Percentiles rank a stretch among this genome's conserved stretches.
Evolutionary conservation across 2,888 invertebrate genomes (phyloP).

Genomic region (Ptychoptera contaminata): DNA sequence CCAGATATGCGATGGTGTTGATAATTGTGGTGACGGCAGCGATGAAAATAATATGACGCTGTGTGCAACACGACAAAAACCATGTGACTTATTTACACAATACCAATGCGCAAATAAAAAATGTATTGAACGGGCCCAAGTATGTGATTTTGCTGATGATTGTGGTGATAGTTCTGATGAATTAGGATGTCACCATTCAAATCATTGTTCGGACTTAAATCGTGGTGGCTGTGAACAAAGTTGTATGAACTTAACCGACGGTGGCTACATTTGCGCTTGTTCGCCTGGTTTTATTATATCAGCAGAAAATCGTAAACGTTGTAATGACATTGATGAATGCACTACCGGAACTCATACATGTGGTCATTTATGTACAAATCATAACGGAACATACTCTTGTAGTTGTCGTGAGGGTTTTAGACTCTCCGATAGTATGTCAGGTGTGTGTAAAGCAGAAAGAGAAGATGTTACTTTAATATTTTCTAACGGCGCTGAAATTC

Average conservation of each 20-base stretch:
- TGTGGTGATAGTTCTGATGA: conserved; percentile 86
- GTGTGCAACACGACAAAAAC: conserved; percentile 57
- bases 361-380: conserved; percentile 82
- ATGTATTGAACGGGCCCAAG: conserved; percentile 61
- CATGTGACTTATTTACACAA: conserved; percentile 63
- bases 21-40: conserved; percentile 88
- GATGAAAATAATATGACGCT: conserved; percentile 92
- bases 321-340: conserved; percentile 85
- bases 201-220: conserved; percentile 38
- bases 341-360: conserved; percentile 68
- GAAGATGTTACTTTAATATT: conserved; percentile 53
- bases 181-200: conserved; percentile 65
- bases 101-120: conserved; percentile 78
- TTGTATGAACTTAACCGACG: conserved; percentile 69
- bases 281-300: conserved; percentile 73
- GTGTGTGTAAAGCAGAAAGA: conserved; percentile 61
- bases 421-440: conserved; percentile 57
- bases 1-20: conserved; percentile 78
- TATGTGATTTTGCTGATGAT: conserved; percentile 82
- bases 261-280: conserved; percentile 84
- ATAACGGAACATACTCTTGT: conserved; percentile 82
- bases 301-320: conserved; percentile 62
- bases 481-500: conserved; percentile 75
- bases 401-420: conserved; percentile 71
- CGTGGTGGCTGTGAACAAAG: conserved; percentile 83